Evolutionary conservation across 2,797 vertebrate species (phyloP).

Genomic region (Poeciliopsis turneri): DNA sequence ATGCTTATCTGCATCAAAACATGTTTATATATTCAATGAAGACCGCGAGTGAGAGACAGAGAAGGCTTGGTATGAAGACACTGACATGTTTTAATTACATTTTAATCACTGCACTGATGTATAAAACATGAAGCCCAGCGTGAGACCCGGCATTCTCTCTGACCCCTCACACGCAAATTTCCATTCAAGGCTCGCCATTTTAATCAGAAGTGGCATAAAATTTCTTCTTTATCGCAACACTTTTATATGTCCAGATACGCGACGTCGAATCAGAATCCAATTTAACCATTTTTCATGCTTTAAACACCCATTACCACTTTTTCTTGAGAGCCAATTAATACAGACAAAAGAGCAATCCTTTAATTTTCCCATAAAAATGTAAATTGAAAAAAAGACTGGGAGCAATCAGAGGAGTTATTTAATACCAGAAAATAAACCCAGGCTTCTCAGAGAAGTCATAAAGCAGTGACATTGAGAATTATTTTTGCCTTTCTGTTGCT

Average conservation of each 20-base stretch:
- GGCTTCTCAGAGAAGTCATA: constrained; percentile 39
- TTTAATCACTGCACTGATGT: constrained; percentile 66
- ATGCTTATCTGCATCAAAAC: constrained; percentile 59
- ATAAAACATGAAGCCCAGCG: constrained; percentile 59
- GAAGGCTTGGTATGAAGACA: constrained; percentile 47
- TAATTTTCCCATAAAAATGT: constrained; percentile 83
- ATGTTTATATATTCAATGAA: constrained; percentile 62
- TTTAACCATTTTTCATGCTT: constrained; percentile 74
- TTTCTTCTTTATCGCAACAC: constrained; percentile 63
- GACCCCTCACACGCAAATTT: constrained; percentile 51
- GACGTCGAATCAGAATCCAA: constrained; percentile 74
- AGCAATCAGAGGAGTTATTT: constrained; percentile 61
- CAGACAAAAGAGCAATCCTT: constrained; percentile 72
- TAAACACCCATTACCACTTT: constrained; percentile 59
- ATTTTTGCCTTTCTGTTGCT: constrained; percentile 5
- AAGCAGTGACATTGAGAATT: constrained; percentile 46
- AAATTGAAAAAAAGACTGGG: constrained; percentile 66
- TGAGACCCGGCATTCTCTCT: constrained; percentile 47
- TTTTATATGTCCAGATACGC: constrained; percentile 59
- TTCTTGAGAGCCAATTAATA: constrained; percentile 77
- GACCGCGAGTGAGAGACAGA: constrained; percentile 9
- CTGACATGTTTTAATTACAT: constrained; percentile 59
- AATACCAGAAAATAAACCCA: constrained; percentile 59
- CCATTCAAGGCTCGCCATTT: constrained; percentile 50
- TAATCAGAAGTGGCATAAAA: constrained; percentile 66